Conservation (phyloP, 2,888 invertebrate genomes). For the Herminia tarsipennalis region DNA sequence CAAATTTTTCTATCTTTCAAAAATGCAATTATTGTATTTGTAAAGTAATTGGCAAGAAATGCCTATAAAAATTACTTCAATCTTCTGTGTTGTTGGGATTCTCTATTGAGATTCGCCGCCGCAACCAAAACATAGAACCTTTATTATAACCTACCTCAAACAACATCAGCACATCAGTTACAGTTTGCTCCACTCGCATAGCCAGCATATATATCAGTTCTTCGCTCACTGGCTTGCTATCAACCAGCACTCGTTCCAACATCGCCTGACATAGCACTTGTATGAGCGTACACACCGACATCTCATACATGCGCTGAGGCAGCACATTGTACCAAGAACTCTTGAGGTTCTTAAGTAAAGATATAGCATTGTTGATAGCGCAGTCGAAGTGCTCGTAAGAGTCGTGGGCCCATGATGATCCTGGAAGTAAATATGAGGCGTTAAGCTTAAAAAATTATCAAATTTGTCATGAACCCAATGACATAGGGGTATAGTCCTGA, state of each 20-base stretch:
- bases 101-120: no score
- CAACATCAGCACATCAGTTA: conserved; percentile 53
- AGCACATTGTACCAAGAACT: conserved; percentile 64
- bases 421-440: no score
- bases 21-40: no score
- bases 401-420: conserved; percentile 61
- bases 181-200: conserved; percentile 58
- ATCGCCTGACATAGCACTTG: conserved; percentile 64
- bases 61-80: no score
- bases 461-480: no score
- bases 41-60: no score
- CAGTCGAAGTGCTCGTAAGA: conserved; percentile 68
- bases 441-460: no score
- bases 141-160: conserved; percentile 63
- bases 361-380: conserved; percentile 64
- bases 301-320: conserved; percentile 70
- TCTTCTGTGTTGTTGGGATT: no score
- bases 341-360: conserved; percentile 63
- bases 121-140: no score
- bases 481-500: no score
- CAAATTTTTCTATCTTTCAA: no score
- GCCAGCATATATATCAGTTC: conserved; percentile 70
- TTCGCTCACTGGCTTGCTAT: conserved; percentile 63
- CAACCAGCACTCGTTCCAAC: conserved; percentile 60
- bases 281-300: conserved; percentile 65